A percentile compares a stretch with the other conserved stretches of the same genome.
phyloP scores from a whole-genome alignment of 2,797 vertebrate species.

The Lepus oiostolus region DNA sequence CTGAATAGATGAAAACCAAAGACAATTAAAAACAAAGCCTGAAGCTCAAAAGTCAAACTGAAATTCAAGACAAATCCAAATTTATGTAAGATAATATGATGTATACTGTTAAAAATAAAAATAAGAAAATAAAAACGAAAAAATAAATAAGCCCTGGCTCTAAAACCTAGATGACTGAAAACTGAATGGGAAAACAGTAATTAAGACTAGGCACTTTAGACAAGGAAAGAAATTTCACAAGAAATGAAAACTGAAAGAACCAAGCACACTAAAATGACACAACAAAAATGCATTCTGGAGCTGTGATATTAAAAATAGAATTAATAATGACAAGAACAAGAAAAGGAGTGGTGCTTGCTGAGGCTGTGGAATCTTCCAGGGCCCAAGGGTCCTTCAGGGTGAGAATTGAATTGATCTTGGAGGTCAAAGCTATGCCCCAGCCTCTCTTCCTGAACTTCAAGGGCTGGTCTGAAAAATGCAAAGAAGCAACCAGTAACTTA shows the following conservation, averaged over 20 bases:
- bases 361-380: not conserved
- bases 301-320: constrained; percentile 4
- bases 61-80: constrained; percentile 2
- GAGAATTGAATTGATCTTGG: not conserved
- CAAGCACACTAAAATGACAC: not conserved
- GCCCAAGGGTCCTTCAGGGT: not conserved
- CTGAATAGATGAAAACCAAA: not conserved
- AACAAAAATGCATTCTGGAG: not conserved
- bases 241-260: not conserved
- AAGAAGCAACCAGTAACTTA: not conserved
- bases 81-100: not conserved
- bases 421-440: not conserved
- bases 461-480: not conserved
- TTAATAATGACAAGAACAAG: not conserved
- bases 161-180: not conserved
- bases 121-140: constrained; percentile 3
- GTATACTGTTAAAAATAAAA: not conserved
- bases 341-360: not conserved
- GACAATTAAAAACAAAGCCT: constrained; percentile 18
- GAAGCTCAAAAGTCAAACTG: constrained; percentile 30
- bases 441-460: not conserved
- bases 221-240: not conserved
- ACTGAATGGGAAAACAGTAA: not conserved
- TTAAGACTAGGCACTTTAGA: not conserved
- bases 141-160: not conserved